A percentile compares a stretch with the other conserved stretches of the same genome.
Conservation (phyloP, 2,888 invertebrate species). For the Drosophila picticornis region DNA sequence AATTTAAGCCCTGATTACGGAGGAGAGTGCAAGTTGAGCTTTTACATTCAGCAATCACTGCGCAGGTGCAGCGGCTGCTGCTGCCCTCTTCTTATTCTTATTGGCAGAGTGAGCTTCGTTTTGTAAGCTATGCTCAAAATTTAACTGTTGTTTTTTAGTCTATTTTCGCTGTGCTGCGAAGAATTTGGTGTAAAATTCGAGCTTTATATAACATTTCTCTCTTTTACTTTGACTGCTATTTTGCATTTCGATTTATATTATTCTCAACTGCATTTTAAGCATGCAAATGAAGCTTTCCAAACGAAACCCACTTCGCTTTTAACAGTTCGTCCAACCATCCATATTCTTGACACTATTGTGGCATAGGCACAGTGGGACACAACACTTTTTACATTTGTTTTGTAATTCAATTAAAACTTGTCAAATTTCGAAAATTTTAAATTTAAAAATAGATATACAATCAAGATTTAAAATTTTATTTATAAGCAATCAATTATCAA, state of each 20-base stretch:
- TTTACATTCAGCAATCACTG: background rate
- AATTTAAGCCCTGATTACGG: background rate
- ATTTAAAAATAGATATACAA: background rate
- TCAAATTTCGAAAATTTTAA: background rate
- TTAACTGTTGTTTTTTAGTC: slow-evolving; percentile 11
- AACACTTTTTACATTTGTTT: background rate
- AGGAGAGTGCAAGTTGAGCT: background rate
- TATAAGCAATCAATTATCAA: background rate
- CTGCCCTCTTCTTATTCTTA: background rate
- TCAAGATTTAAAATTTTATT: background rate
- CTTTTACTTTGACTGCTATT: background rate
- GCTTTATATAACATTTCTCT: background rate
- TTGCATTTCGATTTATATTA: background rate
- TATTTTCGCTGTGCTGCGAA: background rate
- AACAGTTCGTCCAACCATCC: slow-evolving; percentile 39
- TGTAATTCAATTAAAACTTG: background rate
- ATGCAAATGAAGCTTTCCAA: slow-evolving; percentile 30
- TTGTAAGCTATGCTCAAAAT: background rate
- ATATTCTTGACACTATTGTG: slow-evolving; percentile 18
- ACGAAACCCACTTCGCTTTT: slow-evolving; percentile 12
- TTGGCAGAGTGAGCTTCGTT: background rate
- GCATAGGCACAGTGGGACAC: background rate
- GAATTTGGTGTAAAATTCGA: background rate
- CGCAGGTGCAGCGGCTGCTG: slow-evolving; percentile 7
- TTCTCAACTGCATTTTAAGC: slow-evolving; percentile 7